Conservation (phyloP, 2,113 vertebrate species). For the Camelus dromedarius region DNA sequence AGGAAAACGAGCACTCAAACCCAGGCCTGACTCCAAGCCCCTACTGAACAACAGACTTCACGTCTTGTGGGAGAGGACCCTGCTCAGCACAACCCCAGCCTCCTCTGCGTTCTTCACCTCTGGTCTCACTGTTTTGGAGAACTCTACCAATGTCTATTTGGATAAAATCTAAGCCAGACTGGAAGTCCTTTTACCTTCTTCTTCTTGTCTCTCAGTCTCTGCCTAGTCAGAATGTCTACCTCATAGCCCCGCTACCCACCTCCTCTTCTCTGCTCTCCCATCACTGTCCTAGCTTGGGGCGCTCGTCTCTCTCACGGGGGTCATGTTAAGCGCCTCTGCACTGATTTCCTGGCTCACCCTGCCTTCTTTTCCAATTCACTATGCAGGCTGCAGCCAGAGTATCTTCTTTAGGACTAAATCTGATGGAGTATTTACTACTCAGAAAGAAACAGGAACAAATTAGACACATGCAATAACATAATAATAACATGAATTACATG, state of each 20-base stretch:
- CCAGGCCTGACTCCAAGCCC: not conserved
- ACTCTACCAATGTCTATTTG: not conserved
- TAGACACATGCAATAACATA: not conserved
- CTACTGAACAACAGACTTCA: not conserved
- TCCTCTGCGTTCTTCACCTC: not conserved
- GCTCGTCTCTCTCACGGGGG: not conserved
- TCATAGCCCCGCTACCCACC: not conserved
- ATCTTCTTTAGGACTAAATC: slow-evolving; percentile 23
- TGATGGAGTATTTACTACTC: not conserved
- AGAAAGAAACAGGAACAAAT: slow-evolving; percentile 17
- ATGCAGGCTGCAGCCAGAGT: not conserved
- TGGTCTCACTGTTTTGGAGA: not conserved
- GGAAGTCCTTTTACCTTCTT: not conserved
- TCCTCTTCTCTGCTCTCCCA: not conserved
- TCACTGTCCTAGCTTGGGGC: not conserved
- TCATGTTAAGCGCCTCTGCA: not conserved
- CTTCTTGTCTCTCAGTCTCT: not conserved
- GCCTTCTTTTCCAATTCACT: not conserved
- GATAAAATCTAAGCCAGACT: not conserved
- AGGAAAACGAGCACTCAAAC: not conserved
- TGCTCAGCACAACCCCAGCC: not conserved
- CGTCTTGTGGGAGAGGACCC: not conserved
- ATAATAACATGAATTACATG: not conserved
- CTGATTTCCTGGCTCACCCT: not conserved
- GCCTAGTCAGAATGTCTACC: not conserved